These are phyloP conservation scores for Eupleurogrammus muticus DNA, from an alignment of 2,797 vertebrate species.

Conservation along the genomic window DNA sequence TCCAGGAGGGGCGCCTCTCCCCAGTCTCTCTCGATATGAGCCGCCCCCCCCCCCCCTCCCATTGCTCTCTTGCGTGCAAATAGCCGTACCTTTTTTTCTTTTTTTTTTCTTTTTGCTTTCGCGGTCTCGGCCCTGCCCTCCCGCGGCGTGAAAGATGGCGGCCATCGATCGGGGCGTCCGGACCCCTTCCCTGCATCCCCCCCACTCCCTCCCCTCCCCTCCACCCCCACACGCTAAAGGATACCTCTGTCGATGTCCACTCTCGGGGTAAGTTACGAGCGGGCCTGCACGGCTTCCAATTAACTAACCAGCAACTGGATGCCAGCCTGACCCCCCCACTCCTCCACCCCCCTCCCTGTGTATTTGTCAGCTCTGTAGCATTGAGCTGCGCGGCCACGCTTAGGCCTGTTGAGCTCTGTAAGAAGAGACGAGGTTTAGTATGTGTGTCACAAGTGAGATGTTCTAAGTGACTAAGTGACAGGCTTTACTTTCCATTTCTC, in stretches of 20 bases:
- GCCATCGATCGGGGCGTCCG: conserved; percentile 66
- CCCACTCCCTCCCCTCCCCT: background rate
- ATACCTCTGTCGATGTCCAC: conserved; percentile 73
- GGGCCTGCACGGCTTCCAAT: conserved; percentile 58
- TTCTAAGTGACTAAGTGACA: conserved; percentile 28
- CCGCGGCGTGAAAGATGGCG: conserved; percentile 70
- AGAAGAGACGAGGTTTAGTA: conserved; percentile 8
- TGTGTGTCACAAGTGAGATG: conserved; percentile 23
- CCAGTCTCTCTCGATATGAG: conserved; percentile 25
- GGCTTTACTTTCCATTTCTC: conserved; percentile 27
- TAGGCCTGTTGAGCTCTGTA: too few species aligned
- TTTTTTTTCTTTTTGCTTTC: conserved; percentile 71
- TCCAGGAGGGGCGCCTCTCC: conserved; percentile 57
- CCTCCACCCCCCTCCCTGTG: background rate
- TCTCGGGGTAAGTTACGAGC: conserved; percentile 75
- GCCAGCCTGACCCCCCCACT: conserved; percentile 33
- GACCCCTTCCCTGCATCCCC: conserved; percentile 35
- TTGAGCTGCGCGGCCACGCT: conserved; percentile 18
- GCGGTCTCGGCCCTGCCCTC: conserved; percentile 53
- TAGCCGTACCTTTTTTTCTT: too few species aligned
- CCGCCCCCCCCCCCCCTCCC: background rate
- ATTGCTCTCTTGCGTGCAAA: conserved; percentile 60
- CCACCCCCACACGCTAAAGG: too few species aligned
- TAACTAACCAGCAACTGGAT: conserved; percentile 52
- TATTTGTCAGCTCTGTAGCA: conserved; percentile 48